Base-by-base conservation (phyloP, 2,888 invertebrate genomes). In the Orgyia antiqua region DNA sequence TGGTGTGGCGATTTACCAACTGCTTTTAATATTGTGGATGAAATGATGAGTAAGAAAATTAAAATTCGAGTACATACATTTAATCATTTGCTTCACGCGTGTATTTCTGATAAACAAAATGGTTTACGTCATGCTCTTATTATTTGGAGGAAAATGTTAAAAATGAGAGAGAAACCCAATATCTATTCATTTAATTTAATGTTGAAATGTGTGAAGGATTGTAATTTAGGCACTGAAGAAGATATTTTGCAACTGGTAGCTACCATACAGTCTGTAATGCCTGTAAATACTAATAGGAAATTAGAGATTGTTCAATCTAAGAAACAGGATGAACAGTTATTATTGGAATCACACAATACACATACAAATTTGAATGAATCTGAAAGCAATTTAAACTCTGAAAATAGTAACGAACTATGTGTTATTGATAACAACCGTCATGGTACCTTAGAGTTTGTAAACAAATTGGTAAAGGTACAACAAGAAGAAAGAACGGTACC, bases 71-170 rank as follows among this genome's bases (percentile, higher is more conserved):
- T 88, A 1, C 90, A 91, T 27, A 94, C 95, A 2, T 91, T 93
- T 37, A 93, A 92, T 61, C 94, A 93, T 67, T 75, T 98, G 10
- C 70, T 98, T 3, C 94, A 95, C 69, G 94, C 94, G 3, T 95
- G 96, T 60, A 92, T 95, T 31, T 86, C 91, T 10, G 92, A 98
- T 64, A 90, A 89, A 61, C 82, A 92, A 29, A 89, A 90, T 49
- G 98, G 98, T 1, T 92, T 97, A 56, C 88, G 92, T 42, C 92
- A 95, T 83, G 93, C 93, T 10, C 71, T 98, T 2, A 68, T 93
- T 33, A 92, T 95, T n/a, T 97, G 96, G 96, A 90, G 93, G 29
- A 92, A 93, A 83, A 92, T 97, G 91, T 67, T 90, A 13, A 74
- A 83, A 24, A 80, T 88, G 56, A 87, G 79, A 25, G 87, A 96